Percentiles rank a stretch among this genome's conserved stretches.
Conservation (phyloP, 64 coral and sea anemone genomes). For the Stichodactyla mertensii region DNA sequence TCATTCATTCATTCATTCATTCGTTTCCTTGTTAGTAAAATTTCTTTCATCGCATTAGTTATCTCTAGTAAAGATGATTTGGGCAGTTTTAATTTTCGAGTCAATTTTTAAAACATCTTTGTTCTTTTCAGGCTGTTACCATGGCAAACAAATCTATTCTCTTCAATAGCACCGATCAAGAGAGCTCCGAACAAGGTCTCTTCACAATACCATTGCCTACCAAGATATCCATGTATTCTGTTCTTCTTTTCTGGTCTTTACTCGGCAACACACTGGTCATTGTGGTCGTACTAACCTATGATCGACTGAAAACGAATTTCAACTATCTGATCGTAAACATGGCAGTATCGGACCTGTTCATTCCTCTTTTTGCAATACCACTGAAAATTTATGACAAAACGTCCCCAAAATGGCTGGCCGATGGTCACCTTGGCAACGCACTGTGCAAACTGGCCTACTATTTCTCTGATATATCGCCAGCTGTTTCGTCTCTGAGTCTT, state of each 20-base stretch:
- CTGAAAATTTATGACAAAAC: background rate
- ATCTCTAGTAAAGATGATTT: too few species aligned
- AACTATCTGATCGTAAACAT: conserved; percentile 37
- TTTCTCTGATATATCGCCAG: background rate
- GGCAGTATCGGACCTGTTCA: conserved; percentile 21
- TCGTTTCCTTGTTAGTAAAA: too few species aligned
- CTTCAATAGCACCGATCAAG: background rate
- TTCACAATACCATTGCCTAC: background rate
- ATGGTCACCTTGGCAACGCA: background rate
- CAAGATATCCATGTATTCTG: conserved; percentile 8
- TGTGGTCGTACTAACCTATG: background rate
- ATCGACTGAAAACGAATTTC: conserved; percentile 10
- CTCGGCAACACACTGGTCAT: conserved; percentile 18
- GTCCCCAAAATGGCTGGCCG: background rate
- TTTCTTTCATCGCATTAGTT: too few species aligned
- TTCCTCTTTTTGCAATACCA: background rate
- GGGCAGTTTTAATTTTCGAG: too few species aligned
- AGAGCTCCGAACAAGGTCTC: too few species aligned
- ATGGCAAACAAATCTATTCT: background rate
- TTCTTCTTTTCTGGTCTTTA: background rate
- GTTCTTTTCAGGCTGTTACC: too few species aligned
- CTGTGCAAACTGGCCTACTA: background rate
- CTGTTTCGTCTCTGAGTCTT: conserved; percentile 7
- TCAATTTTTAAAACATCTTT: too few species aligned
- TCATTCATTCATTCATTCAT: too few species aligned